Conservation (phyloP, 2,797 vertebrate genomes). For the Clarias pachynema region DNA sequence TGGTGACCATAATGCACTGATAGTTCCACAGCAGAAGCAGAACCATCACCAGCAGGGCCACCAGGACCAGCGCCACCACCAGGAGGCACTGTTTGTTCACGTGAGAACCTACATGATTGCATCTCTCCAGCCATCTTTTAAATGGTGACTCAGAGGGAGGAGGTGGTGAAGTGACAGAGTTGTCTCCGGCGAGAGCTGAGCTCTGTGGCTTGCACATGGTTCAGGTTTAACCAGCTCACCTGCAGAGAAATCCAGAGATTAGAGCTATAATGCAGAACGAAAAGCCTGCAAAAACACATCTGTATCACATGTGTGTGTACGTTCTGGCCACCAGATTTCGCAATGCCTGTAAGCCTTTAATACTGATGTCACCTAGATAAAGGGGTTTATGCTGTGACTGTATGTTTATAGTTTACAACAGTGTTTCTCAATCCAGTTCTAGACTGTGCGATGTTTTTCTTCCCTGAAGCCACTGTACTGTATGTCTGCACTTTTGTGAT, state of each 20-base stretch:
- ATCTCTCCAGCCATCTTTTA: conserved; percentile 47
- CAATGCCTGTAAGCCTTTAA: neutral
- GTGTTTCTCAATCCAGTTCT: neutral
- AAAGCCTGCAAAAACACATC: conserved; percentile 7
- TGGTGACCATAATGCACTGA: conserved; percentile 57
- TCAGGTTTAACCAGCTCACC: conserved; percentile 27
- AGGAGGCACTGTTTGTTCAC: conserved; percentile 49
- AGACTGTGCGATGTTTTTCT: neutral
- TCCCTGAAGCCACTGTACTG: neutral
- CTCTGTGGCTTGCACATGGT: conserved; percentile 23
- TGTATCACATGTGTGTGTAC: neutral
- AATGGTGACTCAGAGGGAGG: conserved; percentile 20
- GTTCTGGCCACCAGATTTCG: neutral
- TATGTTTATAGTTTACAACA: neutral
- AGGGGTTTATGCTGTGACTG: neutral
- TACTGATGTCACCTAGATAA: neutral
- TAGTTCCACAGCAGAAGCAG: conserved; percentile 63
- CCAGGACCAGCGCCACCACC: conserved; percentile 46
- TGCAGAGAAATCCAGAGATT: conserved; percentile 28
- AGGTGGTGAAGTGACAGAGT: conserved; percentile 19
- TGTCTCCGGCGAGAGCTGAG: conserved; percentile 13
- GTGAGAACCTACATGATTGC: conserved; percentile 15
- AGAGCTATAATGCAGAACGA: neutral
- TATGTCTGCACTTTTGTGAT: neutral
- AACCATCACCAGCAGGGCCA: conserved; percentile 57